phyloP scores from a whole-genome alignment of 2,113 vertebrate genomes.

The Dunckerocampus dactyliophorus region DNA sequence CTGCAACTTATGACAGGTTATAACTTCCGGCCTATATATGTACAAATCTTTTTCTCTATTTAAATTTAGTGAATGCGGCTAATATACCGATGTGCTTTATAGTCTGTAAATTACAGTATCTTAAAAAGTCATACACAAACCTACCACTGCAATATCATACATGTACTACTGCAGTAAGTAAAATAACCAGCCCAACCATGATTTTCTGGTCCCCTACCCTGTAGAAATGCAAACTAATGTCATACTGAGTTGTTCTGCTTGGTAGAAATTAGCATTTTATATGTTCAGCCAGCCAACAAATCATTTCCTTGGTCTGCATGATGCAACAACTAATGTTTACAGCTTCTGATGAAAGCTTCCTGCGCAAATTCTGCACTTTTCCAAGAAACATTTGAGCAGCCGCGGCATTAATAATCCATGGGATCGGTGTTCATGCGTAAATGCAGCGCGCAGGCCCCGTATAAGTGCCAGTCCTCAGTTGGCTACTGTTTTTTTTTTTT shows the following conservation, averaged over 20 bases:
- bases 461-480: slow-evolving; percentile 38
- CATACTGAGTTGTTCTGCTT: background rate
- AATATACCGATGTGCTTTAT: too few relatives aligned
- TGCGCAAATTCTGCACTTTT: slow-evolving; percentile 41
- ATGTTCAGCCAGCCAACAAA: slow-evolving; percentile 26
- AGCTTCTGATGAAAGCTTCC: slow-evolving; percentile 34
- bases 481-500: slow-evolving; percentile 49
- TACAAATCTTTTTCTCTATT: too few relatives aligned
- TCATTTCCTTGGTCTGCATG: slow-evolving; percentile 21
- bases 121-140: too few relatives aligned
- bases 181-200: too few relatives aligned
- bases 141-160: too few relatives aligned
- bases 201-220: too few relatives aligned
- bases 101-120: background rate
- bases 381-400: slow-evolving; percentile 49
- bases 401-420: slow-evolving; percentile 62
- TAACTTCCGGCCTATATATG: too few relatives aligned
- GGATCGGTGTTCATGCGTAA: slow-evolving; percentile 38
- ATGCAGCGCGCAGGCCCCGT: slow-evolving; percentile 27
- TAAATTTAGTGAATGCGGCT: too few relatives aligned
- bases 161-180: too few relatives aligned
- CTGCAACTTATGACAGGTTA: too few relatives aligned
- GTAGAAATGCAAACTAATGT: background rate
- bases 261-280: background rate
- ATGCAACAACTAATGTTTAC: slow-evolving; percentile 39